Evolutionary conservation across 2,888 invertebrate species (phyloP), one percentile per base, ranked within the genome.

Genomic region (Pecten maximus): DNA sequence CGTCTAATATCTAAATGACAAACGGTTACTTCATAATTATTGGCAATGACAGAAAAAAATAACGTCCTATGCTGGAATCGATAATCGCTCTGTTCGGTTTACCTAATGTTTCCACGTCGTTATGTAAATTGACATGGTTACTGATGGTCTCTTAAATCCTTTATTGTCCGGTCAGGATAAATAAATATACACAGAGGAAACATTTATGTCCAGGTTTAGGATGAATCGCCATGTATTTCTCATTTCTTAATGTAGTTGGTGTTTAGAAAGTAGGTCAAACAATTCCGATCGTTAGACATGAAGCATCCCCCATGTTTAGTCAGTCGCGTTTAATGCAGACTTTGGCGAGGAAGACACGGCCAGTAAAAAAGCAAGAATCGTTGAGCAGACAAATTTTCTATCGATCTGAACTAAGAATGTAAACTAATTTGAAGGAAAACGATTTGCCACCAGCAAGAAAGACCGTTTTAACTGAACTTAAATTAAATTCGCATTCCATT

Each of bases 381-480:
- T 35, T 74, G 74, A 74, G 23, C 74, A 74, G 28, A 74, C 74
- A 74, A 28, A 54, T 74, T 74, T 28, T 28, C 35, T 74, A 74
- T 74, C 74, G 74, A 74, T 74, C 35, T 74, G 2, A 74, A 74
- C 28, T 35, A 35, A 54, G 54, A n/a, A 15, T 0, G 12, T 54
- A 19, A 74, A 74, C 28, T 74, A 74, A 74, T 74, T 74, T 74
- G 35, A 74, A 23, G 10, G 16, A 35, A 35, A 74, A 74, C 74
- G 74, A 74, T 74, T 74, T 74, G 74, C 74, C 74, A 74, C 1
- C 74, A 74, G 35, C 74, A 74, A 12, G 74, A 74, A 74, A 35
- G 74, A 74, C 35, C 28, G 35, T 10, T 74, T 74, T 35, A 35
- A 28, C 28, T 23, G 74, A 74, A 74, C 28, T 35, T 74, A 74